Percentiles rank a stretch among this genome's conserved stretches.
Conservation (phyloP, 2,888 invertebrate genomes). For the Mythimna lalbum region DNA sequence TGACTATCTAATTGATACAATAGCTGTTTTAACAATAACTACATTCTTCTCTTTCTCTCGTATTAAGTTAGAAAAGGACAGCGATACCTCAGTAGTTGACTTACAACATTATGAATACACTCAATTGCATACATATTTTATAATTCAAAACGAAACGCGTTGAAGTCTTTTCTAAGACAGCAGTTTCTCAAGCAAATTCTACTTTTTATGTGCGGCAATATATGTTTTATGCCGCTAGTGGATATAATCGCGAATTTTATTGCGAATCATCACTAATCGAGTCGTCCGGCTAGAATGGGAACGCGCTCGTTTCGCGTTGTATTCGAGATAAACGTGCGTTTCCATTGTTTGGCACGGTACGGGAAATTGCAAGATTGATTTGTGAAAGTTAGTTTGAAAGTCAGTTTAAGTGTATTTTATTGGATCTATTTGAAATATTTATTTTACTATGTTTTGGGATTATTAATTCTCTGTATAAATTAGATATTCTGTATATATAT, state of each 20-base stretch:
- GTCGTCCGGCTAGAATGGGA: constrained; percentile 76
- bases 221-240: constrained; percentile 48
- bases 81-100: not conserved
- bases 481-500: too few species aligned
- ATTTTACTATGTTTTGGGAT: too few species aligned
- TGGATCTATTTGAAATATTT: too few species aligned
- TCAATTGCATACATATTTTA: not conserved
- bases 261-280: constrained; percentile 72
- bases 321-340: constrained; percentile 69
- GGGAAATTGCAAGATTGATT: constrained; percentile 41
- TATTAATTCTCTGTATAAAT: too few species aligned
- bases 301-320: constrained; percentile 78
- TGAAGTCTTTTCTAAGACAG: constrained; percentile 72
- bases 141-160: constrained; percentile 64
- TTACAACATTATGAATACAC: constrained; percentile 2
- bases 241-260: constrained; percentile 69
- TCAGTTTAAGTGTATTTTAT: not conserved
- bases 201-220: constrained; percentile 34
- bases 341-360: constrained; percentile 65
- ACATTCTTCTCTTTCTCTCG: not conserved
- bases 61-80: not conserved
- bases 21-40: not conserved
- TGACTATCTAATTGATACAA: constrained; percentile 8
- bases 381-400: constrained; percentile 18
- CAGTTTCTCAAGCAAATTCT: constrained; percentile 33